phyloP scores from a whole-genome alignment of 1,140 invertebrate species.

The Brachionus calyciflorus region DNA sequence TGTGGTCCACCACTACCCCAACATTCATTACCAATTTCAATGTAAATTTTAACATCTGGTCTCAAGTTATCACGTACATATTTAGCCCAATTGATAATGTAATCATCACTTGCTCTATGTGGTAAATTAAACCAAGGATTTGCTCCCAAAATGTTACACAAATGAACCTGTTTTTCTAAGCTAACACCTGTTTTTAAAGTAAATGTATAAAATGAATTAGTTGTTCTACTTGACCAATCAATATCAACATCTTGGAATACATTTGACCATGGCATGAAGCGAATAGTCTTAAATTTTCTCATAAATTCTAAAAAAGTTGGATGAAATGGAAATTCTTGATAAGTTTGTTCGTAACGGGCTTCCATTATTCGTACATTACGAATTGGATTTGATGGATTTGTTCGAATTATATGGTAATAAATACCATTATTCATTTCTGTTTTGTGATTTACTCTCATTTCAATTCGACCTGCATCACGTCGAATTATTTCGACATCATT shows the following conservation, averaged over 20 bases:
- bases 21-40: slow-evolving; percentile 23
- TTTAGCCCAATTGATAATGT: slow-evolving; percentile 50
- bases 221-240: slow-evolving; percentile 49
- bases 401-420: slow-evolving; percentile 48
- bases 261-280: slow-evolving; percentile 51
- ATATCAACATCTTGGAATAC: slow-evolving; percentile 48
- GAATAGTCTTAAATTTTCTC: slow-evolving; percentile 50
- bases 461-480: slow-evolving; percentile 50
- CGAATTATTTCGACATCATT: slow-evolving; percentile 46
- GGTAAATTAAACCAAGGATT: slow-evolving; percentile 53
- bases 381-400: slow-evolving; percentile 51
- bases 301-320: slow-evolving; percentile 50
- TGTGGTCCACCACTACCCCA: slow-evolving; percentile 11
- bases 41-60: slow-evolving; percentile 51
- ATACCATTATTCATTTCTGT: slow-evolving; percentile 49
- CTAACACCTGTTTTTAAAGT: slow-evolving; percentile 49
- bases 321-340: slow-evolving; percentile 51
- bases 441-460: slow-evolving; percentile 49
- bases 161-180: slow-evolving; percentile 50
- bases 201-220: slow-evolving; percentile 49
- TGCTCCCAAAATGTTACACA: slow-evolving; percentile 50
- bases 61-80: slow-evolving; percentile 49
- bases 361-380: slow-evolving; percentile 51
- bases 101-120: slow-evolving; percentile 52
- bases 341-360: slow-evolving; percentile 51